phyloP scores from a whole-genome alignment of 2,113 vertebrate genomes.

The Tichodroma muraria region DNA sequence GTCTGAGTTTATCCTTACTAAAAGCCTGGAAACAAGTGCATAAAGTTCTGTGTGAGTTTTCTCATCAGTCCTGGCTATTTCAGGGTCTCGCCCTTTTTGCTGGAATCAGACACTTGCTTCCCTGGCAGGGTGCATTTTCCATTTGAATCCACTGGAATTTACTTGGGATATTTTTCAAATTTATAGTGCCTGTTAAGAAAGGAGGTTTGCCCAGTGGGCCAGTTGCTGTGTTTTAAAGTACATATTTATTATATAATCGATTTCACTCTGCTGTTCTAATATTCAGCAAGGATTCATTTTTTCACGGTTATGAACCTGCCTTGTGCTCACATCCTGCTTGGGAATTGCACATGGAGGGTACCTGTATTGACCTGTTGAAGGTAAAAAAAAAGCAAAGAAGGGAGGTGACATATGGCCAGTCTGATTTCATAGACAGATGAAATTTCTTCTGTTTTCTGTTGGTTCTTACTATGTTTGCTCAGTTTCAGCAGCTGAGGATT shows the following conservation, averaged over 20 bases:
- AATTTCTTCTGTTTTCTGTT: not conserved
- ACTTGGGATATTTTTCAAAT: not conserved
- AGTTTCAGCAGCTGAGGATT: not conserved
- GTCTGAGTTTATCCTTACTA: not conserved
- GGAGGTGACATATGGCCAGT: no score
- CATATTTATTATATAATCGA: not conserved
- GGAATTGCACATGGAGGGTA: not conserved
- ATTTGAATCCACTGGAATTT: not conserved
- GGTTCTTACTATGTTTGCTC: not conserved
- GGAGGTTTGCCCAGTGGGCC: not conserved
- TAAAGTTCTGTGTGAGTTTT: not conserved
- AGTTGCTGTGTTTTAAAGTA: not conserved
- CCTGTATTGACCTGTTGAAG: not conserved
- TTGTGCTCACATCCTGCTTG: not conserved
- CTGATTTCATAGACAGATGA: rapidly evolving
- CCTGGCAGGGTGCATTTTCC: not conserved
- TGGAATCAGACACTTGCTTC: not conserved
- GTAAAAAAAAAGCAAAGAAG: not conserved
- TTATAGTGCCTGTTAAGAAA: not conserved
- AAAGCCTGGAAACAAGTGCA: not conserved
- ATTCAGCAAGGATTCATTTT: not conserved
- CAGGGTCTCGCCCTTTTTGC: not conserved
- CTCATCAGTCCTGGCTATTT: not conserved
- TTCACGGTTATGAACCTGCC: not conserved
- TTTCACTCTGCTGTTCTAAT: not conserved